phyloP scores from a whole-genome alignment of 2,888 invertebrate species.

The Sinhomidia bicolor region DNA sequence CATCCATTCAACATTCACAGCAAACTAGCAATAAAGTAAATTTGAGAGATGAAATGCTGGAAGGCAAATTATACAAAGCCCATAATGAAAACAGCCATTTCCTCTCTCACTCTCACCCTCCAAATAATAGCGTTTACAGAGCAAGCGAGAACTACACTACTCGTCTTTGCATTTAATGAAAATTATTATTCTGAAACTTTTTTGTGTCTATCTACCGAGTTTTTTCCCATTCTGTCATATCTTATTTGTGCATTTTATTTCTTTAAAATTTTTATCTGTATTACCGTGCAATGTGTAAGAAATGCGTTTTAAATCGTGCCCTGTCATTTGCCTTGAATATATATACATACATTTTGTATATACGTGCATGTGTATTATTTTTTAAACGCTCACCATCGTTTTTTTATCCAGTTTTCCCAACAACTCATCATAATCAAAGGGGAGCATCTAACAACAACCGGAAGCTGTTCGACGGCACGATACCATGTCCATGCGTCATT shows the following conservation, averaged over 20 bases:
- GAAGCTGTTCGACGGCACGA: conserved; percentile 62
- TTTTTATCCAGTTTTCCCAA: background rate
- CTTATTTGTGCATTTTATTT: background rate
- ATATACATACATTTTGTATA: background rate
- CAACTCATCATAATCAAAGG: conserved; percentile 48
- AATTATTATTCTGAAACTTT: no score
- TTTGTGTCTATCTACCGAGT: no score
- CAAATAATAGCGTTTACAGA: conserved; percentile 19
- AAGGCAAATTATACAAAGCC: conserved; percentile 31
- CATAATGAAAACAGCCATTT: conserved; percentile 41
- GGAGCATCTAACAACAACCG: conserved; percentile 62
- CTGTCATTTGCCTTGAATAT: conserved; percentile 11
- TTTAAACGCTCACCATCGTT: background rate
- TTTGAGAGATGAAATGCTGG: conserved; percentile 24
- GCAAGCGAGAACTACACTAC: background rate
- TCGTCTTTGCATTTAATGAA: background rate
- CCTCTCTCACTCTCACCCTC: conserved; percentile 37
- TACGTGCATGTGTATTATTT: background rate
- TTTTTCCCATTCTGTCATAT: no score
- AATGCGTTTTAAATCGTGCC: no score
- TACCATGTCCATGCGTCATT: conserved; percentile 62
- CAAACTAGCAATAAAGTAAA: conserved; percentile 7
- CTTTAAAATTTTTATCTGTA: background rate
- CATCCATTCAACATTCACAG: background rate
- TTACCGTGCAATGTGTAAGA: background rate